Percentiles rank a stretch among this genome's conserved stretches.
Evolutionary conservation across 2,113 vertebrate species (phyloP).

Genomic region (Nannobrachium achirus): DNA sequence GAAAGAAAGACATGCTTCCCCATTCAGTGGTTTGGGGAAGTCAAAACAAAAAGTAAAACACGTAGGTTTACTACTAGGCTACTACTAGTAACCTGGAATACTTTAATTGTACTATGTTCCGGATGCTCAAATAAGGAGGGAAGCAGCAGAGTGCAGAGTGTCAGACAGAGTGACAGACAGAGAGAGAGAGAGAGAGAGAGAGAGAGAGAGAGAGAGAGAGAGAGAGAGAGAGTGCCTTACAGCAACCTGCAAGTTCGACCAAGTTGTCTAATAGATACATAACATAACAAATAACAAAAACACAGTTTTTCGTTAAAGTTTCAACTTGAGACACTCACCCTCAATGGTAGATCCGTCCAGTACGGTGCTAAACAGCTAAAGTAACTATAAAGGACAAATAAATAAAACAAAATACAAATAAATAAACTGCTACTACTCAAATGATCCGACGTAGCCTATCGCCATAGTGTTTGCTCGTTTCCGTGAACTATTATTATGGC

Average conservation of each 20-base stretch:
- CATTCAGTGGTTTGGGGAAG: too few relatives aligned
- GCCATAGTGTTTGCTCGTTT: too few relatives aligned
- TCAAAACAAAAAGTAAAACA: too few relatives aligned
- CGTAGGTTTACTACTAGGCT: too few relatives aligned
- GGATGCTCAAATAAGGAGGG: background rate
- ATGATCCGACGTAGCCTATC: too few relatives aligned
- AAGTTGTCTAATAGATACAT: background rate
- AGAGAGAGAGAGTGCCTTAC: background rate
- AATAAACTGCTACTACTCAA: too few relatives aligned
- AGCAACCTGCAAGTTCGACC: too few relatives aligned
- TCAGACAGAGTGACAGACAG: background rate
- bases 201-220: background rate
- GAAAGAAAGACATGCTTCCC: background rate
- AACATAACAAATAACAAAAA: too few relatives aligned
- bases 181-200: constrained; percentile 1
- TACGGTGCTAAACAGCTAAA: constrained; percentile 63
- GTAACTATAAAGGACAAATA: constrained; percentile 43
- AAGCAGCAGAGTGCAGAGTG: too few relatives aligned
- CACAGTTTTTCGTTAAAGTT: constrained; percentile 40
- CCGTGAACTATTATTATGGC: too few relatives aligned
- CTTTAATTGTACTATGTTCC: background rate
- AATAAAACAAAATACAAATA: too few relatives aligned
- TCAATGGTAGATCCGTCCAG: constrained; percentile 69
- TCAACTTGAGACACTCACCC: constrained; percentile 73
- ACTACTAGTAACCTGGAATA: background rate